phyloP scores from a whole-genome alignment of 2,888 invertebrate species.

The Oxycera nigricornis region DNA sequence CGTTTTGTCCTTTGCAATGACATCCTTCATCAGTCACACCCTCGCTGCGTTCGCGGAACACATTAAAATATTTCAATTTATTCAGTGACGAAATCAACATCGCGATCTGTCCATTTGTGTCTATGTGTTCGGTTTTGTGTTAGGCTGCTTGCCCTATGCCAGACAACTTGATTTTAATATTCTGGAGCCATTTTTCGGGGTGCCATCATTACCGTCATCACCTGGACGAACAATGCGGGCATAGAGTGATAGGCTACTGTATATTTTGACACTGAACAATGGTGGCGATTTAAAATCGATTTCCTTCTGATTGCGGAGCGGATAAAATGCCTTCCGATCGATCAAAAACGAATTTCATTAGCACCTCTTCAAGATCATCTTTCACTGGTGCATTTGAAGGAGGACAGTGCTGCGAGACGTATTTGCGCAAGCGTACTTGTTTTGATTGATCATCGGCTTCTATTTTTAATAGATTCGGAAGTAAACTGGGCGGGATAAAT shows the following conservation, averaged over 20 bases:
- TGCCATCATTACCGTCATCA: conserved; percentile 30
- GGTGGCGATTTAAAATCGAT: conserved; percentile 14
- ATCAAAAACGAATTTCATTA: conserved; percentile 37
- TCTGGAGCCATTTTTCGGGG: conserved; percentile 21
- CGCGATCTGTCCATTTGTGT: conserved; percentile 1
- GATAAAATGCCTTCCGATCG: conserved; percentile 37
- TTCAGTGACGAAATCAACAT: conserved; percentile 55
- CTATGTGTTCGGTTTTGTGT: not conserved
- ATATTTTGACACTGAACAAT: conserved; percentile 1
- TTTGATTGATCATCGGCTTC: not conserved
- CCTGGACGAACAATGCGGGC: conserved; percentile 11
- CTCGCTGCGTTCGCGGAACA: not conserved
- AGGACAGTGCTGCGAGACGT: not conserved
- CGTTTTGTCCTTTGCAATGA: not conserved
- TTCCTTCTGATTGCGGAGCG: conserved; percentile 28
- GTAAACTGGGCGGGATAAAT: not conserved
- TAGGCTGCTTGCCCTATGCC: not conserved
- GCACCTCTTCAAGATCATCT: conserved; percentile 31
- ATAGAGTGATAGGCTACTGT: conserved; percentile 21
- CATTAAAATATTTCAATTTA: conserved; percentile 60
- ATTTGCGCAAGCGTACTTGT: not conserved
- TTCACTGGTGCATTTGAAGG: not conserved
- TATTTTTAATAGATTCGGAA: not conserved
- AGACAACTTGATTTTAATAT: conserved; percentile 26
- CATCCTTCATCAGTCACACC: not conserved